These are phyloP conservation scores for Phataginus tetradactyla DNA, from an alignment of 2,797 vertebrate species.

Conservation along the genomic window DNA sequence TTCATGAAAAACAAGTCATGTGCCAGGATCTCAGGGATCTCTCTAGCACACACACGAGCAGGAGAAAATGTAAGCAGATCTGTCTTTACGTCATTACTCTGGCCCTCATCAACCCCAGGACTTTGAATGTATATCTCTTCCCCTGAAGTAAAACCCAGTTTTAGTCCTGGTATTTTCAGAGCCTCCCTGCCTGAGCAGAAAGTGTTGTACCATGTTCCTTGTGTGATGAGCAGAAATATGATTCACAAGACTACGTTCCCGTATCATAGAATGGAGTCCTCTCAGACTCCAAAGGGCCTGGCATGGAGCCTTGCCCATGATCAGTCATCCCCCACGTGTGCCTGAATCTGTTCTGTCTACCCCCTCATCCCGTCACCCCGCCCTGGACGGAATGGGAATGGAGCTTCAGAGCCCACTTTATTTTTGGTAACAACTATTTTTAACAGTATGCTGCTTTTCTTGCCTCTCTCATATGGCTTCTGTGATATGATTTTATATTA, in stretches of 20 bases:
- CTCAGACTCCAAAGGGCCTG: not conserved
- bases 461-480: not conserved
- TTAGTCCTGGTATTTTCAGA: not conserved
- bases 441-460: not conserved
- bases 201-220: not conserved
- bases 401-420: not conserved
- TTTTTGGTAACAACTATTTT: not conserved
- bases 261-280: not conserved
- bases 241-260: not conserved
- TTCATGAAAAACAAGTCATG: not conserved
- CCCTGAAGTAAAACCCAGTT: not conserved
- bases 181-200: not conserved
- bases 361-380: not conserved
- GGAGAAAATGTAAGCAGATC: not conserved
- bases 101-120: not conserved
- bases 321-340: not conserved
- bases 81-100: not conserved
- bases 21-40: not conserved
- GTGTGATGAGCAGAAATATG: not conserved
- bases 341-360: not conserved
- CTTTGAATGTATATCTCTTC: not conserved
- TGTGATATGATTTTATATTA: not conserved
- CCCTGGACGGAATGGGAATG: not conserved
- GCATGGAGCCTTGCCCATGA: not conserved
- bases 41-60: not conserved